Evolutionary conservation across 1,140 invertebrate genomes (phyloP).

Genomic region (Hyphantria cunea): DNA sequence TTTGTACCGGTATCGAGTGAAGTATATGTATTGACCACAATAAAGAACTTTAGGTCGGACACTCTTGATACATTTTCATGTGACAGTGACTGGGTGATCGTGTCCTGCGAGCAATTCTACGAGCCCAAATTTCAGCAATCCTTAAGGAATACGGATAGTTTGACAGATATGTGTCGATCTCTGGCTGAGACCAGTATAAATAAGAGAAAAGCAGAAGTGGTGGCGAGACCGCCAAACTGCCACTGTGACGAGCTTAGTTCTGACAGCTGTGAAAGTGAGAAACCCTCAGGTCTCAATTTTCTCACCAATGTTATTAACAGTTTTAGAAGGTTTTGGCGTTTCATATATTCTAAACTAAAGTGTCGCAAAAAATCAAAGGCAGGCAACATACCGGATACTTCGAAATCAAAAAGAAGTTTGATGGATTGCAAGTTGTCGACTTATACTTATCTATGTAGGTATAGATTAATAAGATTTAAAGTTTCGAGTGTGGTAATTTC

Average conservation of each 20-base stretch:
- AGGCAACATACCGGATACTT: background rate
- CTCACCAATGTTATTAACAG: constrained; percentile 2
- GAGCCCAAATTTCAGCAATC: constrained; percentile 62
- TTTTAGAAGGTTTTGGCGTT: constrained; percentile 5
- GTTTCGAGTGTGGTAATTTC: no score
- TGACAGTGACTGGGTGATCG: constrained; percentile 70
- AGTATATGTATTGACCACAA: constrained; percentile 65
- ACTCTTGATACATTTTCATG: constrained; percentile 56
- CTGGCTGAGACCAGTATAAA: constrained; percentile 42
- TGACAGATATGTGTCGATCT: constrained; percentile 58
- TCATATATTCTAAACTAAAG: constrained; percentile 9
- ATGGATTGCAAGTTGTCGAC: constrained; percentile 21
- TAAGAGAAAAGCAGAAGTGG: constrained; percentile 44
- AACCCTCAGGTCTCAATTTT: background rate
- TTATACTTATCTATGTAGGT: constrained; percentile 62
- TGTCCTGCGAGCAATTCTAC: constrained; percentile 53
- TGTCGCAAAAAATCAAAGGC: constrained; percentile 11
- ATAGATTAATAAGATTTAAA: no score
- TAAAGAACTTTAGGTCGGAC: constrained; percentile 65
- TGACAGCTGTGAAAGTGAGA: constrained; percentile 14
- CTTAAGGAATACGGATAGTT: constrained; percentile 47
- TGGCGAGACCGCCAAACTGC: constrained; percentile 56
- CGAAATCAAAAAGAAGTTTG: background rate
- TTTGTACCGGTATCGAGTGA: constrained; percentile 36
- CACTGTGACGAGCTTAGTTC: constrained; percentile 50